A percentile compares a stretch with the other conserved stretches of the same genome.
These are phyloP conservation scores for Epinotia brunnichana DNA, from an alignment of 2,888 invertebrate genomes.

Conservation along the genomic window DNA sequence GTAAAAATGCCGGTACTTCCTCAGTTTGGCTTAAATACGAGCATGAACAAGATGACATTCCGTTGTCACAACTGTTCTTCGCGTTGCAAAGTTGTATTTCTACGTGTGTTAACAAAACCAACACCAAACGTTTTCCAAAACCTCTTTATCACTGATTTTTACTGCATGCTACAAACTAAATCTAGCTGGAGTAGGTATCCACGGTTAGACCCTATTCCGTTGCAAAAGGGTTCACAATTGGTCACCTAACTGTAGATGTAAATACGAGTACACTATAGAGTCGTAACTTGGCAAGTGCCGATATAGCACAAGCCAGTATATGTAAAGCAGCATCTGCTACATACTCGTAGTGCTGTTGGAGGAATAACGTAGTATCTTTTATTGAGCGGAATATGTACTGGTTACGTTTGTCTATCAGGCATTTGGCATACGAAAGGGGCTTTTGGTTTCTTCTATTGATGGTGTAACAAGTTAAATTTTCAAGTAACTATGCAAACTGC, in stretches of 20 bases:
- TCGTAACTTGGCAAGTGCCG: too few species aligned
- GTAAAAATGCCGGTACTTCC: too few species aligned
- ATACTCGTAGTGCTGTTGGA: background rate
- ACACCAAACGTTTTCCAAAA: background rate
- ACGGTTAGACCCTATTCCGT: too few species aligned
- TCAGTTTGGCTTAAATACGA: too few species aligned
- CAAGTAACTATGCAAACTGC: too few species aligned
- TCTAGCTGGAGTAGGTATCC: background rate
- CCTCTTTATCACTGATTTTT: background rate
- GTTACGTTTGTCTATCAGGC: background rate
- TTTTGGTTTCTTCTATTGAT: too few species aligned
- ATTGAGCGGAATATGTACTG: background rate
- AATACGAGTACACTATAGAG: too few species aligned
- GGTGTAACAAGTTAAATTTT: too few species aligned
- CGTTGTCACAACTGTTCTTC: too few species aligned
- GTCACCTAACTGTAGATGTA: too few species aligned
- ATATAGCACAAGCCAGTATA: background rate
- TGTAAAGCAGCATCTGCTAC: slow-evolving; percentile 1
- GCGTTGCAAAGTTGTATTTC: background rate
- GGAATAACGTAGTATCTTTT: background rate
- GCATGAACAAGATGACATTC: too few species aligned
- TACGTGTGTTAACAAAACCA: background rate
- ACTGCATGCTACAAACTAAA: background rate
- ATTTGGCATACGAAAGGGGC: background rate
- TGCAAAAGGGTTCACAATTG: too few species aligned